Percentiles rank a stretch among this genome's conserved stretches.
Conservation (phyloP, 2,113 vertebrate species). For the Sclerurus mexicanus region DNA sequence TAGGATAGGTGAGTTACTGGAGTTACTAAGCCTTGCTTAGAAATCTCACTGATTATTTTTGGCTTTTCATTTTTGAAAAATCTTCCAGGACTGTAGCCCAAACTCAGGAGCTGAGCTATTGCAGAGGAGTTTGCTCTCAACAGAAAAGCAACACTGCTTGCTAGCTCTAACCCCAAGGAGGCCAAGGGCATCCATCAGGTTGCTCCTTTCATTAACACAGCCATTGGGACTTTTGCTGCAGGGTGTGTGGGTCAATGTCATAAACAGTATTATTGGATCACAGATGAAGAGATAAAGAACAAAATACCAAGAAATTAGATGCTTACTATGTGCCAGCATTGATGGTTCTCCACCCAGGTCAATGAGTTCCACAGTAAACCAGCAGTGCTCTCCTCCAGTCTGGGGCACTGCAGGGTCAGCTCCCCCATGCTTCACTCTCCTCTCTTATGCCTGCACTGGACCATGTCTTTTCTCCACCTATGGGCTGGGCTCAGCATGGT, state of each 20-base stretch:
- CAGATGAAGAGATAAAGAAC: neutral
- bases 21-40: neutral
- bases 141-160: neutral
- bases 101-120: neutral
- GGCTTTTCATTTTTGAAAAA: neutral
- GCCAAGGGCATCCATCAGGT: neutral
- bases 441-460: neutral
- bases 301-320: neutral
- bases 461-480: neutral
- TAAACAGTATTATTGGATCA: neutral
- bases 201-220: neutral
- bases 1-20: neutral
- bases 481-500: neutral
- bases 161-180: neutral
- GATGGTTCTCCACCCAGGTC: neutral
- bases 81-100: neutral
- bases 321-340: neutral
- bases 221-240: neutral
- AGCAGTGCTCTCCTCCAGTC: neutral
- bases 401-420: neutral
- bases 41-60: neutral
- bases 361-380: neutral
- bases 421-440: accelerated
- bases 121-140: neutral
- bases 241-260: neutral